A percentile compares a stretch with the other conserved stretches of the same genome.
phyloP scores from a whole-genome alignment of 2,797 vertebrate species.

The Phyllotis vaccarum region DNA sequence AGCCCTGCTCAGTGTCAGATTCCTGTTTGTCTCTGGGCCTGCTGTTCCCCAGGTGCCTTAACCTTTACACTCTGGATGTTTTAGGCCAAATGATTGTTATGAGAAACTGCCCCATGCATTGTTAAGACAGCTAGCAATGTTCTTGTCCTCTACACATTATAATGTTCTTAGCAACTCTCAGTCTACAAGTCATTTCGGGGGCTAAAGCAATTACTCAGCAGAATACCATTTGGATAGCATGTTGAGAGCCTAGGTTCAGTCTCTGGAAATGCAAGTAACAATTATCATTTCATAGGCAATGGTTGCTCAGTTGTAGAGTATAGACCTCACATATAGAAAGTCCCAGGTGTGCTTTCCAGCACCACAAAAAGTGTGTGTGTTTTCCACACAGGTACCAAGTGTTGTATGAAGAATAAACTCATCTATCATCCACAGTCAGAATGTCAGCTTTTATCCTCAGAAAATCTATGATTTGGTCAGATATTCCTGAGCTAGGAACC shows the following conservation, averaged over 20 bases:
- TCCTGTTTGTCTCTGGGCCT: neutral
- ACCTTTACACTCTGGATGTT: neutral
- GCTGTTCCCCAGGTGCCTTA: constrained; percentile 12
- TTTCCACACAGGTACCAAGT: neutral
- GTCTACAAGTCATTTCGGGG: neutral
- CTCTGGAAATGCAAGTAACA: no score
- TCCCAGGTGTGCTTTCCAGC: neutral
- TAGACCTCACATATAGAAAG: neutral
- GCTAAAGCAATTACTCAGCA: neutral
- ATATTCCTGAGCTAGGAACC: neutral
- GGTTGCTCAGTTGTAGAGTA: neutral
- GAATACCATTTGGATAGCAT: neutral
- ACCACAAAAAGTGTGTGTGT: neutral
- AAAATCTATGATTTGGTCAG: neutral
- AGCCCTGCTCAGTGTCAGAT: neutral
- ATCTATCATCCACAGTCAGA: neutral
- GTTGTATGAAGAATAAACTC: neutral
- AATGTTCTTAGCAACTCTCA: neutral
- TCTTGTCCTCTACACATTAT: neutral
- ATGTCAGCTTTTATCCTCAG: constrained; percentile 12
- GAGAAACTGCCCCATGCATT: neutral
- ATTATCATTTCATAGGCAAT: neutral
- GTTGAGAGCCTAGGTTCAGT: neutral
- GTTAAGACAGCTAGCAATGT: neutral
- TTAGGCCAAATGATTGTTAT: neutral